Evolutionary conservation across 2,888 invertebrate species (phyloP).

Genomic region (Tetropium fuscum): DNA sequence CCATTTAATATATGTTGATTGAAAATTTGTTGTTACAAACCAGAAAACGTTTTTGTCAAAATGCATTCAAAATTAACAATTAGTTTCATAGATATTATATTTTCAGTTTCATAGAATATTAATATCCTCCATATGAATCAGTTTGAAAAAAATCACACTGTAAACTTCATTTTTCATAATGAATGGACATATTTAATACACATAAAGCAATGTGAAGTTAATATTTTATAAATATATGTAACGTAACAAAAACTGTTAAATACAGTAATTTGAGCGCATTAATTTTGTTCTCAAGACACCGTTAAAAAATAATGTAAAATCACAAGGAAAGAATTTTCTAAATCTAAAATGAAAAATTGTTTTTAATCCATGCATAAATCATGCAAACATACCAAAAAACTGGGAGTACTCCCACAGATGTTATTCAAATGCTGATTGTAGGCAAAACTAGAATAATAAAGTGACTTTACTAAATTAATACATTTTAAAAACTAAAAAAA

Average conservation of each 20-base stretch:
- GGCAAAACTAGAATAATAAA: conserved; percentile 63
- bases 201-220: conserved; percentile 23
- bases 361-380: conserved; percentile 21
- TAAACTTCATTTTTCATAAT: conserved; percentile 24
- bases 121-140: conserved; percentile 28
- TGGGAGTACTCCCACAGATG: conserved; percentile 41
- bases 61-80: conserved; percentile 30
- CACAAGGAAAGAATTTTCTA: conserved; percentile 16
- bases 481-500: conserved; percentile 13
- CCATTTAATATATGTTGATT: no score
- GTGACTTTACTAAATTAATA: conserved; percentile 42
- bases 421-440: conserved; percentile 63
- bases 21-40: no score
- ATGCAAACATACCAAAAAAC: conserved; percentile 55
- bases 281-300: not conserved
- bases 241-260: conserved; percentile 6
- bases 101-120: no score
- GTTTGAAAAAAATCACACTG: conserved; percentile 20
- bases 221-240: conserved; percentile 5
- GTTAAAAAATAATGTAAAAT: not conserved
- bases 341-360: conserved; percentile 19
- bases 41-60: not conserved
- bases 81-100: conserved; percentile 23
- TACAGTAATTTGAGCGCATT: not conserved
- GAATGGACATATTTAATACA: conserved; percentile 1